Conservation (phyloP, 1,140 invertebrate genomes). For the Anthonomus grandis region DNA sequence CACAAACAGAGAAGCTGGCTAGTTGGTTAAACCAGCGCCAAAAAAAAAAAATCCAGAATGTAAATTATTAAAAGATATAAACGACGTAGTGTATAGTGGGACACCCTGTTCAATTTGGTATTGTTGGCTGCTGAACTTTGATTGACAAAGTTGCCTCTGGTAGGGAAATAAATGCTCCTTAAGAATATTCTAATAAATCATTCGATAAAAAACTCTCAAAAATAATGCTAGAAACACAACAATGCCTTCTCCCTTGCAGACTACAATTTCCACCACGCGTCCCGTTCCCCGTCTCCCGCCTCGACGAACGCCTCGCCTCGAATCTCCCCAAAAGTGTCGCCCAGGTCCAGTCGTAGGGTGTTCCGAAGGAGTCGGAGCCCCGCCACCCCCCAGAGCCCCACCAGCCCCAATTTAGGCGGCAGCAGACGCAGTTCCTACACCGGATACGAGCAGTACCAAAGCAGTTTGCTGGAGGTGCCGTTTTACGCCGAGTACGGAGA, state of each 20-base stretch:
- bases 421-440: slow-evolving; percentile 47
- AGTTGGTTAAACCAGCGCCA: no score
- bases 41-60: no score
- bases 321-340: slow-evolving; percentile 23
- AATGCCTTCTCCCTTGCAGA: not conserved
- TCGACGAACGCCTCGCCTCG: slow-evolving; percentile 13
- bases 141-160: no score
- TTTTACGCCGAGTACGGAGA: slow-evolving; percentile 74
- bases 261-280: slow-evolving; percentile 11
- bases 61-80: no score
- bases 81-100: no score
- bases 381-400: slow-evolving; percentile 39
- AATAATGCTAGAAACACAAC: no score
- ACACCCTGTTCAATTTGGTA: no score
- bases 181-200: no score
- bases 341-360: slow-evolving; percentile 28
- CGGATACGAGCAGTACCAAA: slow-evolving; percentile 78
- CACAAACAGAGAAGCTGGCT: no score
- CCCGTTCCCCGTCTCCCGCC: slow-evolving; percentile 35
- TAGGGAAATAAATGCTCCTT: no score
- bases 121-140: no score
- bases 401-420: slow-evolving; percentile 19
- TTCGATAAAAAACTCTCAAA: no score
- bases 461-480: slow-evolving; percentile 70
- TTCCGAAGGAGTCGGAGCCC: slow-evolving; percentile 33